Base-by-base conservation (phyloP, 2,113 vertebrate genomes). In the Crotalus viridis region DNA sequence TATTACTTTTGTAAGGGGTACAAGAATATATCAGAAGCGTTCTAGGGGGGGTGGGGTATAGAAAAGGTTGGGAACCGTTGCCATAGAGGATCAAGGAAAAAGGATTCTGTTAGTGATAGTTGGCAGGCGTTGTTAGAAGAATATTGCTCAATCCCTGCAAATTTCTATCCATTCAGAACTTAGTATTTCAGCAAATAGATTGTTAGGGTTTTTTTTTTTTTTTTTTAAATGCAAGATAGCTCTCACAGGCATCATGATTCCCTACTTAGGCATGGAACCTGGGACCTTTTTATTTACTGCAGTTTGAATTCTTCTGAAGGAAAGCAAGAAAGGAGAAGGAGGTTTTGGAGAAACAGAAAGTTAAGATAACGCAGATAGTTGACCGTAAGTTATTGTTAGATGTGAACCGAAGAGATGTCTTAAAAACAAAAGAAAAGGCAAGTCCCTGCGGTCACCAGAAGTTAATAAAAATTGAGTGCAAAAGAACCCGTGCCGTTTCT, bases 351-450 rank as follows among this genome's bases (percentile, higher is more conserved):
- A 69, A 52, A 1, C 10, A 15, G 8, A 21, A 3, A 0, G 0
- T 0, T 0, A 8, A 61, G 61, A 74, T 88, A 0, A 52, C 1
- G 24, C 51, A 57, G 8, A 46, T 4, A 12, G 33, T 24, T 55
- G 64, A 0, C 28, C 17, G 28, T 51, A 93, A 55, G 8, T 52
- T 87, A 48, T 48, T 33, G 48, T 89, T 90, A 88, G 5, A 0
- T 6, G 33, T 5, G 69, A 19, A 54, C 1, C 89, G 12, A 87
- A 17, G 0, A 55, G 33, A 4, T 24, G 39, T 8, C 15, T 28
- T 43, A 86, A 56, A 56, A 86, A 46, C 10, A 48, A 57, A 91
- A 46, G 22, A 12, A 2, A 1, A 0, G 0, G 13, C 0, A 0
- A 0, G 5, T 88, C 64, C 15, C 12, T 26, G 9, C 10, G 22